phyloP scores from a whole-genome alignment of 2,113 vertebrate species.

The Sarotherodon lohbergeri region DNA sequence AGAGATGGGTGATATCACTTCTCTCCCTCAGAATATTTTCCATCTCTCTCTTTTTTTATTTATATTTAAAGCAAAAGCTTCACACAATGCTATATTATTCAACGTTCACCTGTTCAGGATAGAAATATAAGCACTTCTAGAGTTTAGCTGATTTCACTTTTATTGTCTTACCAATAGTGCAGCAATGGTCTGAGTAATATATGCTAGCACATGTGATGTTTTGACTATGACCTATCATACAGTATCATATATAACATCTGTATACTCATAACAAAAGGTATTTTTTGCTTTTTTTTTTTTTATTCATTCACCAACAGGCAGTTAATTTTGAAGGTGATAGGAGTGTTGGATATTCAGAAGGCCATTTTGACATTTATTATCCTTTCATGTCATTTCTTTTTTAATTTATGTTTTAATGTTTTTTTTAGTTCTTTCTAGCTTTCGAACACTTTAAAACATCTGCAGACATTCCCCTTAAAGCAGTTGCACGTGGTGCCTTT shows the following conservation, averaged over 20 bases:
- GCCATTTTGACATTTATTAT: slow-evolving; percentile 60
- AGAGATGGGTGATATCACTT: slow-evolving; percentile 44
- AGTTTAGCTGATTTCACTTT: slow-evolving; percentile 75
- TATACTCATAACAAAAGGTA: slow-evolving; percentile 70
- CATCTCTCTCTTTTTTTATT: slow-evolving; percentile 64
- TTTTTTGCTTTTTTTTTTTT: slow-evolving; percentile 68
- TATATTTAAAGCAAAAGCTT: slow-evolving; percentile 77
- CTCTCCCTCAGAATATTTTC: slow-evolving; percentile 54
- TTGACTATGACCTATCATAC: slow-evolving; percentile 66
- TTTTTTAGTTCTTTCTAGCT: slow-evolving; percentile 20
- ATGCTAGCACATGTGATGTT: slow-evolving; percentile 83
- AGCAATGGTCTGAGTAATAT: slow-evolving; percentile 87
- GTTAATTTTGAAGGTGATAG: slow-evolving; percentile 27
- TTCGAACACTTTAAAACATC: slow-evolving; percentile 45
- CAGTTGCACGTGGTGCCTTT: slow-evolving; percentile 31
- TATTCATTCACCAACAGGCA: slow-evolving; percentile 55
- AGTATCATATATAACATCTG: slow-evolving; percentile 89
- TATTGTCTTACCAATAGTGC: slow-evolving; percentile 77
- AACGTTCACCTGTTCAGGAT: slow-evolving; percentile 68
- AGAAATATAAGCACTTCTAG: slow-evolving; percentile 84
- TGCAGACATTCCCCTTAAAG: slow-evolving; percentile 52
- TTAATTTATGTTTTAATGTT: slow-evolving; percentile 56
- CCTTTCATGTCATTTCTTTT: slow-evolving; percentile 42
- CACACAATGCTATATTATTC: slow-evolving; percentile 74
- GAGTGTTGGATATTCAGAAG: slow-evolving; percentile 44